Base-by-base conservation (phyloP, 2,113 vertebrate genomes). In the Oncorhynchus nerka region DNA sequence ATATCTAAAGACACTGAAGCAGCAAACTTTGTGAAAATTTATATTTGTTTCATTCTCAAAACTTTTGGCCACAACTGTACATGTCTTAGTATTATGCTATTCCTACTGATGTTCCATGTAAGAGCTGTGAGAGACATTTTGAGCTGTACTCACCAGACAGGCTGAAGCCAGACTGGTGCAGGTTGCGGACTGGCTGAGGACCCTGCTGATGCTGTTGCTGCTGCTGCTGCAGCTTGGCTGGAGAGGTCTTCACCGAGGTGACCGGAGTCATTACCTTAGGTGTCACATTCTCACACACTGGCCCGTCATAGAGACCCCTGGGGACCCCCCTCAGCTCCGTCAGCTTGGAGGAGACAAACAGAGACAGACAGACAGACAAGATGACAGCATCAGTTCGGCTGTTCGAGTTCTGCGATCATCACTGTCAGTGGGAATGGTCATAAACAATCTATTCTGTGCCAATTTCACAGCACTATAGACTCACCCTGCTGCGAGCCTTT, bases 131-230 rank as follows among this genome's bases (percentile, higher is more conserved):
- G 5, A 59, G 71, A 64, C 20, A 51, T 67, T 3, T 4, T 34
- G 16, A 34, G 11, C 1, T 16, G 22, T 30, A 84, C 68, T 4
- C 91, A 99, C 98, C 98, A 62, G 98, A 99, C 91, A 99, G 94
- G 91, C 98, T 99, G 92, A 99, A 99, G 61, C 97, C 96, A 64
- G 98, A 99, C 93, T 99, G 98, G 92, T 99, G 98, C 74, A 99
- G 95, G 93, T 99, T 99, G 84, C 98, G 94, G 78, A 99, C 93
- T 0, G 97, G 97, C 3, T 97, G 96, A 0, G 91, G 93, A 81
- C 94, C 89, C 34, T 94, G 94, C n/a, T 81, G 80, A 48, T 79
- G 78, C 70, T 86, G 84, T 78, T 85, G 87, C 34, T 79, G 78
- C 70, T 87, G 84, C 79, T 85, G 86, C 78, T 88, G 86, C 83